Conservation (phyloP, 2,113 vertebrate species). For the Eleginops maclovinus region DNA sequence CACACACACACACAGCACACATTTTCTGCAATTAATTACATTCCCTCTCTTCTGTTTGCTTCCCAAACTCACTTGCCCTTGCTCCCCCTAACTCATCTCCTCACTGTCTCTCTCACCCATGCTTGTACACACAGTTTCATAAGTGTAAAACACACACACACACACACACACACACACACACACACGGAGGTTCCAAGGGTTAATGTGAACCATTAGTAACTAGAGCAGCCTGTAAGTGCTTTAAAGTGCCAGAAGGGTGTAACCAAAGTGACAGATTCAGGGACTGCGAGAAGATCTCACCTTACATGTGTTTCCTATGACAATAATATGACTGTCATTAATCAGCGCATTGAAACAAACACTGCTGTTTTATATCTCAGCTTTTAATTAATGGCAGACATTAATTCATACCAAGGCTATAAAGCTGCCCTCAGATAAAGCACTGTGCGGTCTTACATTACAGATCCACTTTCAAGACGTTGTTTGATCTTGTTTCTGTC, state of each 20-base stretch:
- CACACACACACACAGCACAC: not conserved
- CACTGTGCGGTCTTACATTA: not conserved
- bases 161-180: no score
- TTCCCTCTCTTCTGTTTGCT: conserved; percentile 23
- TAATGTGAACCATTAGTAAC: conserved; percentile 75
- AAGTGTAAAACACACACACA: no score
- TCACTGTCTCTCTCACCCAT: conserved; percentile 30
- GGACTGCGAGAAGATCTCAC: conserved; percentile 48
- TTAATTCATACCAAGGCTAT: conserved; percentile 29
- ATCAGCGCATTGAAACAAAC: conserved; percentile 56
- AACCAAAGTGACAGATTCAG: conserved; percentile 31
- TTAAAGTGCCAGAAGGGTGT: conserved; percentile 42
- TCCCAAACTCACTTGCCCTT: conserved; percentile 41
- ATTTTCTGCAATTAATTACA: conserved; percentile 40
- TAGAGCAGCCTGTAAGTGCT: conserved; percentile 66
- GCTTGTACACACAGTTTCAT: conserved; percentile 10
- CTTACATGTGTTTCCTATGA: conserved; percentile 58
- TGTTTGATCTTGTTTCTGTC: not conserved
- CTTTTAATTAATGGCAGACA: conserved; percentile 13
- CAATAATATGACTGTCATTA: conserved; percentile 61
- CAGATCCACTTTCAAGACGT: not conserved
- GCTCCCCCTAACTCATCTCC: conserved; percentile 31
- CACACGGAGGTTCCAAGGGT: conserved; percentile 23
- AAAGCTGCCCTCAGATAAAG: conserved; percentile 2
- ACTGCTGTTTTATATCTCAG: conserved; percentile 35